phyloP scores from a whole-genome alignment of 2,113 vertebrate species.

The Pterophyllum scalare region DNA sequence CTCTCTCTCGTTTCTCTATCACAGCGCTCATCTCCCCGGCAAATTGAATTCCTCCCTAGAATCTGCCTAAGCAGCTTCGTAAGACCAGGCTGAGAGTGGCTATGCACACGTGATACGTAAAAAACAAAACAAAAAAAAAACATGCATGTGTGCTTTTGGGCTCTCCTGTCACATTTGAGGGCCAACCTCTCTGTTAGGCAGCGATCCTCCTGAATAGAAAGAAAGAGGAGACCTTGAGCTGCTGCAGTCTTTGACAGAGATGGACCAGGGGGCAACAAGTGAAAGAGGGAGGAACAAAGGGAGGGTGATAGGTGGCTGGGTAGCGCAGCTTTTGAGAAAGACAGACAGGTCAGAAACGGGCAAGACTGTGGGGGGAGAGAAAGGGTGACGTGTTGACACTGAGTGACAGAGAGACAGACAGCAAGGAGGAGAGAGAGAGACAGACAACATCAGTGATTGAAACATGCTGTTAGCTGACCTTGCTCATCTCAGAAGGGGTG shows the following conservation, averaged over 20 bases:
- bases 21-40: conserved; percentile 50
- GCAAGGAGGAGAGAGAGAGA: conserved; percentile 8
- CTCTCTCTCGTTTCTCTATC: conserved; percentile 49
- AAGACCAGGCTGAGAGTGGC: neutral
- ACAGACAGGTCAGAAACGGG: conserved; percentile 39
- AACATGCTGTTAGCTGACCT: conserved; percentile 66
- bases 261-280: conserved; percentile 25
- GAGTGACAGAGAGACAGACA: conserved; percentile 53
- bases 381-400: conserved; percentile 28
- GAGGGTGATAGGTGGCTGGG: conserved; percentile 17
- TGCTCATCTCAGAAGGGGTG: conserved; percentile 27
- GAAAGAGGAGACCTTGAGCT: conserved; percentile 56
- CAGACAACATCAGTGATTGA: conserved; percentile 29
- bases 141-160: conserved; percentile 25
- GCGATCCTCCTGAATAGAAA: conserved; percentile 14
- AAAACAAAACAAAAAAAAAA: neutral
- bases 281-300: neutral
- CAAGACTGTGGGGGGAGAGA: conserved; percentile 6
- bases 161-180: conserved; percentile 54
- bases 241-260: conserved; percentile 48
- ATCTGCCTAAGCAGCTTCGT: conserved; percentile 60
- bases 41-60: conserved; percentile 67
- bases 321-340: conserved; percentile 14
- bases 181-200: conserved; percentile 47
- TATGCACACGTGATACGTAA: neutral